These are phyloP conservation scores for Bombus sylvicola DNA, from an alignment of 1,140 invertebrate species.

Conservation along the genomic window DNA sequence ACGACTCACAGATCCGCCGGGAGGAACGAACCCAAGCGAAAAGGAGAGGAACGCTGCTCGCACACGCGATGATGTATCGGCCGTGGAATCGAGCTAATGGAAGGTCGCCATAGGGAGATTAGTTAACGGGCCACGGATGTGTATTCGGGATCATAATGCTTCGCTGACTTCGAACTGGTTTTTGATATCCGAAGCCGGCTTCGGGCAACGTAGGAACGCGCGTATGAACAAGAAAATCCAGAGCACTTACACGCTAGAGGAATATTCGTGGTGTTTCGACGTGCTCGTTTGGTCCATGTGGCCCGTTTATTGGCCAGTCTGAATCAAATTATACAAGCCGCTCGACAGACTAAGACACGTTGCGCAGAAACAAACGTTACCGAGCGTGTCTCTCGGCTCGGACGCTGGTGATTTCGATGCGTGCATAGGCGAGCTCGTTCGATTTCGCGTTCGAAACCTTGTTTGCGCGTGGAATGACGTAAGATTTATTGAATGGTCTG, in stretches of 20 bases:
- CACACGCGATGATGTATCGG: constrained; percentile 66
- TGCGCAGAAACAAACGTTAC: neutral
- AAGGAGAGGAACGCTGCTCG: constrained; percentile 1
- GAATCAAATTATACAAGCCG: constrained; percentile 7
- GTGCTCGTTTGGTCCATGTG: neutral
- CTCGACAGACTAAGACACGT: neutral
- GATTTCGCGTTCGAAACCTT: neutral
- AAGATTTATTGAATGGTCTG: neutral
- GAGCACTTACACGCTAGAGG: constrained; percentile 34
- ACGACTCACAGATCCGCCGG: neutral
- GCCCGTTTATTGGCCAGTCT: neutral
- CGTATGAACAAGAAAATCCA: constrained; percentile 30
- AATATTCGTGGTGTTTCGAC: constrained; percentile 9
- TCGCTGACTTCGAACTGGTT: constrained; percentile 72
- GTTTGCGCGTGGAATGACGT: neutral
- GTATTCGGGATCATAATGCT: constrained; percentile 74
- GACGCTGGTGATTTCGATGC: constrained; percentile 14
- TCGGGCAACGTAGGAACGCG: neutral
- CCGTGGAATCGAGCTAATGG: constrained; percentile 72
- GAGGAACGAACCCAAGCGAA: constrained; percentile 24
- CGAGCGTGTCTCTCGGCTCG: neutral
- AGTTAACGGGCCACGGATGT: constrained; percentile 71
- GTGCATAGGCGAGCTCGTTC: constrained; percentile 6
- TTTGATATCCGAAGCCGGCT: constrained; percentile 44
- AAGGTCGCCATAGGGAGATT: constrained; percentile 71